A percentile compares a stretch with the other conserved stretches of the same genome.
Evolutionary conservation across 2,888 invertebrate species (phyloP).

Genomic region (Euplexia lucipara): DNA sequence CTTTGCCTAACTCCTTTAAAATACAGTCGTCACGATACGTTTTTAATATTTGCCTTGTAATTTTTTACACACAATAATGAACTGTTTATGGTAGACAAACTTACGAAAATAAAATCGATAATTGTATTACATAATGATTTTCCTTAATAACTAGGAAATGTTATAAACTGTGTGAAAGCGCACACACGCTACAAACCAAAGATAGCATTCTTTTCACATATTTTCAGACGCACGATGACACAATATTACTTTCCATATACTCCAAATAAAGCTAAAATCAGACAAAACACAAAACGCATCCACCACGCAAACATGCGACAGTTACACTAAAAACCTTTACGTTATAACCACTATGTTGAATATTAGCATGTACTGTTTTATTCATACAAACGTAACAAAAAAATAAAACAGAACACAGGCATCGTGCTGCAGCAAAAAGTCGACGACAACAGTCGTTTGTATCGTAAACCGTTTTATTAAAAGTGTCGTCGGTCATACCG

Average conservation of each 20-base stretch:
- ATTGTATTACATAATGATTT: too few species aligned
- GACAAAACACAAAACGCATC: constrained; percentile 5
- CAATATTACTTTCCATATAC: background rate
- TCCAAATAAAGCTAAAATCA: constrained; percentile 31
- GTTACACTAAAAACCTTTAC: constrained; percentile 20
- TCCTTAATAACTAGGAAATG: background rate
- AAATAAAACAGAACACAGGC: constrained; percentile 37
- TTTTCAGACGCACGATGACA: background rate
- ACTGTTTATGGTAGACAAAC: background rate
- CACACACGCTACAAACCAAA: background rate
- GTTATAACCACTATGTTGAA: constrained; percentile 21
- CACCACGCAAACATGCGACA: constrained; percentile 25
- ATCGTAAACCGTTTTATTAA: constrained; percentile 76
- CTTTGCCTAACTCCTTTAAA: too few species aligned
- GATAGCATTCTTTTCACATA: background rate
- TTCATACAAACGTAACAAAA: constrained; percentile 52
- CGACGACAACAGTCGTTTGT: constrained; percentile 67
- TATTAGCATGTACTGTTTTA: constrained; percentile 49
- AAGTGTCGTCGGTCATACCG: constrained; percentile 67
- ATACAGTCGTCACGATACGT: too few species aligned
- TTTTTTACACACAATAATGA: too few species aligned
- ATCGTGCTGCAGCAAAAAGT: constrained; percentile 54
- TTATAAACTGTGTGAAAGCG: background rate
- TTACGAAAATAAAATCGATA: background rate
- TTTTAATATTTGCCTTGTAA: too few species aligned